Conservation (phyloP, 2,888 invertebrate genomes). For the Liopterus haemorrhoidalis region DNA sequence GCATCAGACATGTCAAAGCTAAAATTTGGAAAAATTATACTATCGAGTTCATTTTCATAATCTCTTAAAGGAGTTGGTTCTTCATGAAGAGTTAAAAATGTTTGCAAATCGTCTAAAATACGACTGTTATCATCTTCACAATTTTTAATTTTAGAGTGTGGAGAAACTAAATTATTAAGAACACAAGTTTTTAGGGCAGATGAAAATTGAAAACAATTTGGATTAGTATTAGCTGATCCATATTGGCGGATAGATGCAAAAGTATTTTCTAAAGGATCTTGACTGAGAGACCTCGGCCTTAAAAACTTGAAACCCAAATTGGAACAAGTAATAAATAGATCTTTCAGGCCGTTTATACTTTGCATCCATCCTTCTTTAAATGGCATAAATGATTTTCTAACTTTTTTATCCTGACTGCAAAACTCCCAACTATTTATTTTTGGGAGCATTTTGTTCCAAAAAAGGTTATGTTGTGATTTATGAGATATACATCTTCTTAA, state of each 20-base stretch:
- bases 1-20: neutral
- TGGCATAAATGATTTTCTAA: neutral
- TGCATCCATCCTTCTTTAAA: neutral
- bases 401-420: neutral
- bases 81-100: slow-evolving; percentile 4
- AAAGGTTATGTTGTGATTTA: slow-evolving; percentile 17
- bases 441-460: slow-evolving; percentile 13
- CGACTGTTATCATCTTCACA: slow-evolving; percentile 8
- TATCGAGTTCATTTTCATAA: neutral
- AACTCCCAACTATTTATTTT: neutral
- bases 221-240: slow-evolving; percentile 11
- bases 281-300: slow-evolving; percentile 2
- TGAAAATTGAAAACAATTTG: slow-evolving; percentile 4
- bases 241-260: slow-evolving; percentile 1
- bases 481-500: slow-evolving; percentile 15
- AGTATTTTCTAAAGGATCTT: slow-evolving; percentile 6
- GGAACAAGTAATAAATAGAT: neutral
- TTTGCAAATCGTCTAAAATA: slow-evolving; percentile 7
- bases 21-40: neutral
- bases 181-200: slow-evolving; percentile 12
- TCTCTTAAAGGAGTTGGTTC: neutral
- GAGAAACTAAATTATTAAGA: slow-evolving; percentile 5
- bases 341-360: neutral
- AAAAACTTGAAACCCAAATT: slow-evolving; percentile 4
- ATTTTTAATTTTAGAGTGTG: slow-evolving; percentile 5